A percentile compares a stretch with the other conserved stretches of the same genome.
Evolutionary conservation across 2,888 invertebrate genomes (phyloP).

Genomic region (Tinea pellionella): DNA sequence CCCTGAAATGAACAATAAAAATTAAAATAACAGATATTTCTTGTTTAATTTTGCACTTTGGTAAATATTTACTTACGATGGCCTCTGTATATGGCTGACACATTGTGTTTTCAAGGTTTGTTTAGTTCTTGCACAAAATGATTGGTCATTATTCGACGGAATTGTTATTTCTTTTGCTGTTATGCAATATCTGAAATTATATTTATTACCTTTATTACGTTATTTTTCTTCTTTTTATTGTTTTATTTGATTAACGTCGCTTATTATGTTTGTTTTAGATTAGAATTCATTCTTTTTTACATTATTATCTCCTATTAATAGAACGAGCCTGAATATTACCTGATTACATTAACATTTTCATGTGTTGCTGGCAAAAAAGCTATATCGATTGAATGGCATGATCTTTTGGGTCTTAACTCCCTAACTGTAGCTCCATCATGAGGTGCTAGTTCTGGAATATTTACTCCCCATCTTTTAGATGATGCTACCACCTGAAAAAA

Average conservation of each 20-base stretch:
- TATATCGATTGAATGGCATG: slow-evolving; percentile 48
- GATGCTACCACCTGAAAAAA: slow-evolving; percentile 43
- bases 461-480: slow-evolving; percentile 46
- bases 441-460: slow-evolving; percentile 37
- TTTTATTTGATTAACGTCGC: no score
- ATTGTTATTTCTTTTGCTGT: slow-evolving; percentile 33
- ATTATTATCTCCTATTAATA: background rate
- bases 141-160: background rate
- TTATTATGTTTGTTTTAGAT: background rate
- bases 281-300: background rate
- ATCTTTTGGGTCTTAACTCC: slow-evolving; percentile 45
- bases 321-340: slow-evolving; percentile 25
- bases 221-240: background rate
- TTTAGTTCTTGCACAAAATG: slow-evolving; percentile 20
- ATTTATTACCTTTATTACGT: background rate
- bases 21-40: slow-evolving; percentile 14
- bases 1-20: slow-evolving; percentile 29
- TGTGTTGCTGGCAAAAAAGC: slow-evolving; percentile 53
- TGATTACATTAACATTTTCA: slow-evolving; percentile 49
- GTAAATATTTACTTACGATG: slow-evolving; percentile 34
- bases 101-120: slow-evolving; percentile 35
- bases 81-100: slow-evolving; percentile 34
- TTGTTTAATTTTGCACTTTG: background rate
- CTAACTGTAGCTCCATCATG: slow-evolving; percentile 44
- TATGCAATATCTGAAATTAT: slow-evolving; percentile 44